Base-by-base conservation (phyloP, 2,888 invertebrate genomes). In the Ormia ochracea region DNA sequence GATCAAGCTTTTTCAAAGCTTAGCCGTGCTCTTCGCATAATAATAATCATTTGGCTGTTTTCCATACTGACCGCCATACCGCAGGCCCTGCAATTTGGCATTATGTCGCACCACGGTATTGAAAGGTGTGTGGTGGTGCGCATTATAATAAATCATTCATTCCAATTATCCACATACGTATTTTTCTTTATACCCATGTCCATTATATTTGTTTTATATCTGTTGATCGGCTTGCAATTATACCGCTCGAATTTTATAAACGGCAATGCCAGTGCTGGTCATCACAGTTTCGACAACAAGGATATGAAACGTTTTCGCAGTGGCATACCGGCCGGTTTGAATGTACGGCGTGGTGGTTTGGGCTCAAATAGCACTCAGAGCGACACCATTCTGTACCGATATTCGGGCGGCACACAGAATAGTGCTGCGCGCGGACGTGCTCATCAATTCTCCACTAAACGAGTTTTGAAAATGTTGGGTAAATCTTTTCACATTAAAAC, bases 111-210 rank as follows among this genome's bases (percentile, higher is more conserved):
- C 12, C 83, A 82, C 5, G 89, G 87, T 2, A 81, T 89, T 2
- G 87, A 87, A 50, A 86, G 85, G 58, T 90, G 90, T 73, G 83
- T 82, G 1, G 87, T 89, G 10, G 87, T 89, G 10, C 85, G 88
- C 4, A 87, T 89, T 6, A 88, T 91, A 2, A 84, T 91, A 1
- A 82, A 89, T 23, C 91, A 92, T 83, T 91, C 92, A 0, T 92
- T 92, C 84, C 91, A 91, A 81, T 83, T 92, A n/a, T 92, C 92
- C 17, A 93, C 94, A 0, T 92, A 94, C 85, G 90, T 96, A 83
- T 96, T 96, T 89, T 97, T 97, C 88, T 93, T 96, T 63, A 92
- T 94, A n/a, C 96, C 96, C 3, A 96, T 97, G 96, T 94, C 94
- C 41, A 91, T 96, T 81, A 96, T 96, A 85, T 92, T 94, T n/a